These are phyloP conservation scores for Aix galericulata DNA, from an alignment of 2,113 vertebrate species.

Conservation along the genomic window DNA sequence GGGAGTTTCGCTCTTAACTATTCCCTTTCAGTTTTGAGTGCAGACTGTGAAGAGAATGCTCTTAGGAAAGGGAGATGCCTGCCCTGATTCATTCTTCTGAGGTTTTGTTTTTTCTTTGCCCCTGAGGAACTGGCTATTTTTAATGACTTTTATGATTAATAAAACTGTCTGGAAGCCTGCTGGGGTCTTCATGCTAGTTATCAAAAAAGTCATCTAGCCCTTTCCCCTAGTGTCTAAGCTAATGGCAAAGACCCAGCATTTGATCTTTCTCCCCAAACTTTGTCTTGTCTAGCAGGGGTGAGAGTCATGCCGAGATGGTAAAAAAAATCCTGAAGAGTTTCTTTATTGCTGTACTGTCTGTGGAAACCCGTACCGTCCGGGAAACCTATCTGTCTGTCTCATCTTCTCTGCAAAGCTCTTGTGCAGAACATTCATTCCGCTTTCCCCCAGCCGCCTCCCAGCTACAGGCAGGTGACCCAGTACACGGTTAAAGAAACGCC, in stretches of 20 bases:
- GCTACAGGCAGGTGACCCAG: conserved; percentile 4
- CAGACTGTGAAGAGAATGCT: background rate
- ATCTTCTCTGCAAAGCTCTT: background rate
- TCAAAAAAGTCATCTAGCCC: conserved; percentile 45
- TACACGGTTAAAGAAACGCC: background rate
- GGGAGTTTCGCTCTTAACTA: background rate
- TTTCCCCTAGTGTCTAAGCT: conserved; percentile 12
- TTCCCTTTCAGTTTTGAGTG: background rate
- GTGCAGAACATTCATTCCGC: background rate
- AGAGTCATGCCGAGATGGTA: background rate
- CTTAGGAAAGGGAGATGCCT: conserved; percentile 26
- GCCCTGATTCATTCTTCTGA: conserved; percentile 7
- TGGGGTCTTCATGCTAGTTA: conserved; percentile 41
- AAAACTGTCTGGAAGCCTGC: conserved; percentile 54
- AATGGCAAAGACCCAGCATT: conserved; percentile 19
- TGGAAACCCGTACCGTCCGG: background rate
- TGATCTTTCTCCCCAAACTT: background rate
- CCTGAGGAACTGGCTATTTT: conserved; percentile 25
- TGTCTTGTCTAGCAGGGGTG: background rate
- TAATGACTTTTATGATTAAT: conserved; percentile 54
- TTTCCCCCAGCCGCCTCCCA: conserved; percentile 28
- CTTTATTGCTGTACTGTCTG: background rate
- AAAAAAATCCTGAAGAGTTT: background rate
- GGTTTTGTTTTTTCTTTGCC: conserved; percentile 34
- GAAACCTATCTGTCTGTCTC: background rate